Evolutionary conservation across 2,888 invertebrate species (phyloP), one percentile per base, ranked within the genome.

Genomic region (Polydrusus pterygomalis): DNA sequence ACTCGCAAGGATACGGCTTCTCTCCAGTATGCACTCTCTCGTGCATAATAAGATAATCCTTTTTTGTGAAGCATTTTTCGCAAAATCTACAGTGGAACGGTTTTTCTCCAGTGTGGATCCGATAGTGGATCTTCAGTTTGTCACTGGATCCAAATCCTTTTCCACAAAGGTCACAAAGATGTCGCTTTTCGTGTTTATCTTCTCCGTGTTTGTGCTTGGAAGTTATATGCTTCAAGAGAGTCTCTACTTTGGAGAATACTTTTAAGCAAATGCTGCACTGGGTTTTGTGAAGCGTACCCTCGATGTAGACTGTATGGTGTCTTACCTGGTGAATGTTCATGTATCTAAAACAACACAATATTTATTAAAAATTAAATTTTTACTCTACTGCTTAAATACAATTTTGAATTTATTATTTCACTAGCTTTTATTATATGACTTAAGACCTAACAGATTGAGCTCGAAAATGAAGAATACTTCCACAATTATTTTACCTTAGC

Each of bases 151-250:
- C 82, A 67, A 87, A 87, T 6, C 85, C 83, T 72, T 86, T 85
- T 11, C 86, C 86, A 75, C 87, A 87, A 34, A 83, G 83, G 60
- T 86, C 85, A 73, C 87, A 87, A 10, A 86, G 79, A 58, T 85
- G 84, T 30, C 79, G 83, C 67, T 85, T 86, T 47, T 84, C 85
- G 25, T 81, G 80, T 17, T 62, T 34, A 6, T 75, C 78, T 9
- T 70, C 67, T 10, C 68, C 74, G 10, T 69, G 25, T 43, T 70
- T 77, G 62, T 84, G 84, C 68, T 81, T 90, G 13, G 87, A 84
- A 0, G 80, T 81, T 0, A 89, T 89, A 78, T 91, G 91, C 15
- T 87, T 86, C 82, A 88, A 88, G 0, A 91, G 81, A 1, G 83
- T 86, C 5, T 81, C 81, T 10, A 83, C 81, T 78, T 85, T 85